Base-by-base conservation (phyloP, 2,113 vertebrate genomes). In the Etheostoma spectabile region DNA sequence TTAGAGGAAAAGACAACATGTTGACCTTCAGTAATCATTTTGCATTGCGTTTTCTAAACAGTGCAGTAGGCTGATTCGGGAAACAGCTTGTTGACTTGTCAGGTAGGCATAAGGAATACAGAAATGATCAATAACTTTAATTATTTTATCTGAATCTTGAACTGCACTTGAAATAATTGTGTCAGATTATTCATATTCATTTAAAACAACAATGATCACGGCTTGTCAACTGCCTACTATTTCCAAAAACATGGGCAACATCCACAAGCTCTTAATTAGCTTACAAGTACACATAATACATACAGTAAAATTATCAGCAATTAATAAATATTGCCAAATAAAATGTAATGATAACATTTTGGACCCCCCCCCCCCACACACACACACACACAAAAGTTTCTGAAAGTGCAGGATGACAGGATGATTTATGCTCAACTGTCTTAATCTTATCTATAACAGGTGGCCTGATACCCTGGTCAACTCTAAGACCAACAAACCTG, bases 391-490 rank as follows among this genome's bases (percentile, higher is more conserved):
- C 30, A 30, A 2, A 45, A 16, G 11, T 49, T 49, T 18, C 2
- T 38, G 15, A 63, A 66, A 49, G 46, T 66, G 0, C 38, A 67
- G 14, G 13, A 1, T 48, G 60, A 19, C 3, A 18, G 30, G 15
- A 59, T 69, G 33, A 55, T 49, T 78, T 62, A 38, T 77, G 30
- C 33, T 30, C 30, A 59, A 24, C 46, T 70, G 35, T 10, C 30
- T 59, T 67, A 46, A 64, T 84, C 52, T 79, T n/a, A 3, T 76
- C n/a, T 71, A 6, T 22, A 66, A 22, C 86, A 91, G 90, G 81
- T 89, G 86, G 82, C 81, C 62, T 11, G 92, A 92, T 59, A 70
- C 69, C 14, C 56, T 52, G 24, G 57, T 73, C 8, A 86, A 83
- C 79, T 65, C 75, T 8, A 90, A 89, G 64, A 77, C 59, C 30